phyloP scores from a whole-genome alignment of 2,888 invertebrate genomes.

The Andrena praecox region DNA sequence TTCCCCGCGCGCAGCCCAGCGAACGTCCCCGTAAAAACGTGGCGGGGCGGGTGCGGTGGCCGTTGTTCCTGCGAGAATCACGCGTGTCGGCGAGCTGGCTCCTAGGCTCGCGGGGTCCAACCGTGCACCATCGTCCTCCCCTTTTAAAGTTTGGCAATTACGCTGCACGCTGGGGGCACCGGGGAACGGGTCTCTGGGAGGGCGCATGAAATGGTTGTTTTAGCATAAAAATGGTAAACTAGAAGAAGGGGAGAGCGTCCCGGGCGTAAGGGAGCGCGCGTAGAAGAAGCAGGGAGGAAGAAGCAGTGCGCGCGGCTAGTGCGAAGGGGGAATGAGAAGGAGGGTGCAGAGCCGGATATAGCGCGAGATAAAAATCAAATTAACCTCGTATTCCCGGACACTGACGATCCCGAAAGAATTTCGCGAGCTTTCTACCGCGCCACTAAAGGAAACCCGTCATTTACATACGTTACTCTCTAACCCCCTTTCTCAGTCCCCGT shows the following conservation, averaged over 20 bases:
- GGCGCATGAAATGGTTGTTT: neutral
- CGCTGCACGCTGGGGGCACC: neutral
- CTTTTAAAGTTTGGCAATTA: slow-evolving; percentile 63
- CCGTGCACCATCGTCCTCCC: slow-evolving; percentile 14
- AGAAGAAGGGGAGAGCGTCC: neutral
- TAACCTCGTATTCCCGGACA: slow-evolving; percentile 74
- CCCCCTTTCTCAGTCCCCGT: slow-evolving; percentile 10
- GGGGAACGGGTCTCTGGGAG: neutral
- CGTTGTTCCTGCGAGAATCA: neutral
- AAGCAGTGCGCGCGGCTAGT: slow-evolving; percentile 35
- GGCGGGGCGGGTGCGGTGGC: neutral
- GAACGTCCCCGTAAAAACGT: slow-evolving; percentile 12
- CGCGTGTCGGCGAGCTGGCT: neutral
- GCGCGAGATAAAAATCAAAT: slow-evolving; percentile 83
- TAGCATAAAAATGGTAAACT: slow-evolving; percentile 14
- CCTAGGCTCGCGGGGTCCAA: slow-evolving; percentile 2
- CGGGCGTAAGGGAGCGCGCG: neutral
- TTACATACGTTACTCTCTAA: slow-evolving; percentile 35
- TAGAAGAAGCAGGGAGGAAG: neutral
- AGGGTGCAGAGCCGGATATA: slow-evolving; percentile 49
- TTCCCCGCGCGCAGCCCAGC: neutral
- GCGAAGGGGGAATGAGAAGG: slow-evolving; percentile 12
- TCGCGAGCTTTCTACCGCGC: slow-evolving; percentile 27
- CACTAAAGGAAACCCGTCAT: slow-evolving; percentile 25
- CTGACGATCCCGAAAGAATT: slow-evolving; percentile 72